Evolutionary conservation across 1,140 invertebrate genomes (phyloP), one percentile per base, ranked within the genome.

Genomic region (Wiebesia pumilae): DNA sequence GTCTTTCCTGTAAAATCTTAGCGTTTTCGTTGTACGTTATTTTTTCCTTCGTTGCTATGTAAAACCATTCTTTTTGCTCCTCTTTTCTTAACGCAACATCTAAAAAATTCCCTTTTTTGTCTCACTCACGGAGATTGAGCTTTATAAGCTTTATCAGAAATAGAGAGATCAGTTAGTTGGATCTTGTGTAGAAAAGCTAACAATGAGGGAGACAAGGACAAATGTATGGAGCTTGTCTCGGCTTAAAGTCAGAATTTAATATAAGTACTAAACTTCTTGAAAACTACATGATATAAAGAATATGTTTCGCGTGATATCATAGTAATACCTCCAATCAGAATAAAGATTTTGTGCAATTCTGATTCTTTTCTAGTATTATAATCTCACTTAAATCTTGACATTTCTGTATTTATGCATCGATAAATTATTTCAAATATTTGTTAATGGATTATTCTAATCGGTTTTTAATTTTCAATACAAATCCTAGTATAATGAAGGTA

Each of bases 131-230:
- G 51, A 88, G 84, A 88, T 85, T 81, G 86, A 87, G 79, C 85
- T 88, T 88, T 83, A 87, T 88, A 82, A 75, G 86, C 80, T 88
- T 87, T 87, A 87, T 87, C 83, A 85, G 81, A 81, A 79, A 83
- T 73, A 77, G 30, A 54, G 73, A 67, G 82, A 84, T 54, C 81
- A 85, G 73, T 78, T 84, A 84, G 81, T 78, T 14, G 35, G 24
- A 47, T 86, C 43, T 38, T 24, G 30, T 30, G 54, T 21, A 21
- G 51, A 75, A 67, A 65, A 43, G 38, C 40, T 38, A 9, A 78
- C 30, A 30, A 65, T 6, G 3, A 67, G 14, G 14, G 30, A 81
- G 77, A 67, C 38, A 62, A 43, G 43, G 65, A 33, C 47, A 43
- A 78, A 21, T 12, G 54, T 3, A 19, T 27, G 14, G 43, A 33